These are phyloP conservation scores for Phataginus tricuspis DNA, from an alignment of 2,797 vertebrate species.

Conservation along the genomic window DNA sequence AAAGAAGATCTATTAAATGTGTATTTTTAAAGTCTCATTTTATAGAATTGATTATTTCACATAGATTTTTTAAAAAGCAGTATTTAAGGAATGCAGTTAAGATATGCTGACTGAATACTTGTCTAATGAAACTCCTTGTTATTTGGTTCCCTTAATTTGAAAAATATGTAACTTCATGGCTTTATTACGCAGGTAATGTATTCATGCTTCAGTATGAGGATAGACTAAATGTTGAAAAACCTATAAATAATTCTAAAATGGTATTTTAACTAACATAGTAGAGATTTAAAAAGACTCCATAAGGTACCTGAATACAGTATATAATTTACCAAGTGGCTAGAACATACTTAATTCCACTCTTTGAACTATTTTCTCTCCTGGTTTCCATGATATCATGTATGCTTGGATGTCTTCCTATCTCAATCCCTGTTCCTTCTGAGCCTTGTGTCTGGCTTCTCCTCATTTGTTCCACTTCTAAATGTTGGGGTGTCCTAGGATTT, in stretches of 20 bases:
- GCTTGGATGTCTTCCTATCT: background rate
- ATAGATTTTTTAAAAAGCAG: background rate
- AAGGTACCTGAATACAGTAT: background rate
- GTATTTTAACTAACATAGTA: background rate
- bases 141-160: background rate
- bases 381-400: background rate
- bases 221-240: background rate
- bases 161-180: background rate
- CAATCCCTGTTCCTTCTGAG: background rate
- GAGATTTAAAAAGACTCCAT: background rate
- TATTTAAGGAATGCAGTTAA: constrained; percentile 42
- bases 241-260: background rate
- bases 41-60: constrained; percentile 24
- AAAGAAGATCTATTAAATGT: background rate
- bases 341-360: background rate
- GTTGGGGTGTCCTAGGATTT: background rate
- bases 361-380: background rate
- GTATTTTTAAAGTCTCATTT: constrained; percentile 23
- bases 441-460: background rate
- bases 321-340: background rate
- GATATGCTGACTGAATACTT: constrained; percentile 22
- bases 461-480: background rate
- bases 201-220: background rate
- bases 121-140: background rate
- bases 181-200: background rate